Percentiles rank a stretch among this genome's conserved stretches.
Conservation (phyloP, 1,140 invertebrate genomes). For the Rhopalosiphum maidis region DNA sequence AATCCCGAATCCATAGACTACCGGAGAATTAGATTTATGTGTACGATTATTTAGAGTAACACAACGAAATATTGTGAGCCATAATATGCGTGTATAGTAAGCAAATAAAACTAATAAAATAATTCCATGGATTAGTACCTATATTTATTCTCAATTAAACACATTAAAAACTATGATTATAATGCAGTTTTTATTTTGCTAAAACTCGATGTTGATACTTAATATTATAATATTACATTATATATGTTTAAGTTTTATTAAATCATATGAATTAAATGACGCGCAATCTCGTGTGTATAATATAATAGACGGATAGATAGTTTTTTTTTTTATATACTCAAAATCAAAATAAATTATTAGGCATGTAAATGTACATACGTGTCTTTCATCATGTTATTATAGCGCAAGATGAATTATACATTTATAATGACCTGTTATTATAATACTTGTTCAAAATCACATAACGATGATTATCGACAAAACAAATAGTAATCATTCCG, state of each 20-base stretch:
- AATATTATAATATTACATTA: neutral
- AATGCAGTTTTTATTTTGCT: neutral
- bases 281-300: neutral
- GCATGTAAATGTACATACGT: neutral
- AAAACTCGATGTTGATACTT: neutral
- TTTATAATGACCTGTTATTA: conserved; percentile 33
- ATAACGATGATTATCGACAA: neutral
- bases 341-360: neutral
- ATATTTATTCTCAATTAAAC: conserved; percentile 1
- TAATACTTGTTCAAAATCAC: conserved; percentile 1
- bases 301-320: neutral
- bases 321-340: neutral
- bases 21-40: neutral
- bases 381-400: conserved; percentile 19
- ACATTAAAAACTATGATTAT: neutral
- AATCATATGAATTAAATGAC: neutral
- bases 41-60: neutral
- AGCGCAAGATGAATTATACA: neutral
- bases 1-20: neutral
- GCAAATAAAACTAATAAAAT: neutral
- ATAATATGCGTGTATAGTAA: neutral
- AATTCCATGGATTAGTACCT: neutral
- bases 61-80: neutral
- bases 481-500: conserved; percentile 6
- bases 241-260: neutral